A percentile compares a stretch with the other conserved stretches of the same genome.
These are phyloP conservation scores for Auanema sp. DNA, from an alignment of 2,888 invertebrate genomes.

Conservation along the genomic window DNA sequence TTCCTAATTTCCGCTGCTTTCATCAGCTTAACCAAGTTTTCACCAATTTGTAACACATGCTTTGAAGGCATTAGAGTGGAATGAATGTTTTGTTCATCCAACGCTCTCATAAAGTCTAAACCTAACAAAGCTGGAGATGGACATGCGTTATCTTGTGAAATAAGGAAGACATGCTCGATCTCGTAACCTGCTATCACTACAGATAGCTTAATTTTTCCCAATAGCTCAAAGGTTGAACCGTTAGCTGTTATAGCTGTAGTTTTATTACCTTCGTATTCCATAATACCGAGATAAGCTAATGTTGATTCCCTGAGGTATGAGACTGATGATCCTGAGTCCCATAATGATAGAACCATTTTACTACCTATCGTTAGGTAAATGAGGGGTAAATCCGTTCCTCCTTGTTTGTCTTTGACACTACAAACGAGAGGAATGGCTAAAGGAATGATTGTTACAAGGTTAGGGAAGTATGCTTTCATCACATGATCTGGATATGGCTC, in stretches of 20 bases:
- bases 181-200: background rate
- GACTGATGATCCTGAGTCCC: slow-evolving; percentile 15
- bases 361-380: slow-evolving; percentile 6
- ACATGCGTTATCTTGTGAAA: slow-evolving; percentile 4
- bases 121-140: slow-evolving; percentile 12
- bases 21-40: slow-evolving; percentile 5
- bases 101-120: slow-evolving; percentile 1
- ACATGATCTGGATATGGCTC: too few species aligned
- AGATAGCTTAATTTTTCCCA: background rate
- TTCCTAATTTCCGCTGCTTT: background rate
- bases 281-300: background rate
- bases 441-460: too few species aligned
- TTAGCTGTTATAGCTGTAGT: slow-evolving; percentile 8
- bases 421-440: too few species aligned
- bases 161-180: slow-evolving; percentile 9
- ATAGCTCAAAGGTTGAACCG: background rate
- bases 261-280: background rate
- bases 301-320: slow-evolving; percentile 14
- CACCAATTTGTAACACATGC: slow-evolving; percentile 2
- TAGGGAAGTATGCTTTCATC: too few species aligned
- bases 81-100: background rate
- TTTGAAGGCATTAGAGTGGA: background rate
- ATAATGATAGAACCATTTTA: slow-evolving; percentile 5
- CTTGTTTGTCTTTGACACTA: too few species aligned
- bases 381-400: slow-evolving; percentile 3